phyloP scores from a whole-genome alignment of 2,113 vertebrate genomes.

The Neodon shergylaensis region DNA sequence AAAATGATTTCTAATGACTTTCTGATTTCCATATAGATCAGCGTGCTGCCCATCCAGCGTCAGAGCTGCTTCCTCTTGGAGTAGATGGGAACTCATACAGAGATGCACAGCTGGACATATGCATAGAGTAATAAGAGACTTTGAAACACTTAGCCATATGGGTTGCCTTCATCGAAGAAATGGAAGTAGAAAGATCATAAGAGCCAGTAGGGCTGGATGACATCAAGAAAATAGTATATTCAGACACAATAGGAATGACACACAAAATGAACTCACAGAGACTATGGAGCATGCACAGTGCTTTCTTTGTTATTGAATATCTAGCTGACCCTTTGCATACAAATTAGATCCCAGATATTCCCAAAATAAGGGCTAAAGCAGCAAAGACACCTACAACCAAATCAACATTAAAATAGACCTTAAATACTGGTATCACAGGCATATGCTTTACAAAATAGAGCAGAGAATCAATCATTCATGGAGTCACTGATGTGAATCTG shows the following conservation, averaged over 20 bases:
- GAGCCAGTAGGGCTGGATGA: not conserved
- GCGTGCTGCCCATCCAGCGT: no score
- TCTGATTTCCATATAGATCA: no score
- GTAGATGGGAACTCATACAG: not conserved
- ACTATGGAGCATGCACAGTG: not conserved
- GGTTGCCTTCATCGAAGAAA: not conserved
- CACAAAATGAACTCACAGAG: no score
- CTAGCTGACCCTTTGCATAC: conserved; percentile 49
- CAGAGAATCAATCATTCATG: conserved; percentile 74
- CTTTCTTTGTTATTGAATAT: not conserved
- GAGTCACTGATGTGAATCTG: conserved; percentile 35
- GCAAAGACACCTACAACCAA: conserved; percentile 66
- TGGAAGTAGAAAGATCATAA: not conserved
- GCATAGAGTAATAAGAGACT: not conserved
- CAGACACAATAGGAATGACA: not conserved
- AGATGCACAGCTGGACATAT: not conserved
- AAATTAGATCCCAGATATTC: conserved; percentile 63
- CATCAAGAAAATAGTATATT: not conserved
- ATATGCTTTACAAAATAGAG: conserved; percentile 54
- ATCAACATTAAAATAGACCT: conserved; percentile 67
- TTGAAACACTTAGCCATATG: not conserved
- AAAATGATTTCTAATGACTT: not conserved
- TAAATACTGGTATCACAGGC: conserved; percentile 61
- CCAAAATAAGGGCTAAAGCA: not conserved
- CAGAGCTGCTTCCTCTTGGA: not conserved